Evolutionary conservation across 2,888 invertebrate species (phyloP), one percentile per base, ranked within the genome.

Genomic region (Eueremaeus valkanovi): DNA sequence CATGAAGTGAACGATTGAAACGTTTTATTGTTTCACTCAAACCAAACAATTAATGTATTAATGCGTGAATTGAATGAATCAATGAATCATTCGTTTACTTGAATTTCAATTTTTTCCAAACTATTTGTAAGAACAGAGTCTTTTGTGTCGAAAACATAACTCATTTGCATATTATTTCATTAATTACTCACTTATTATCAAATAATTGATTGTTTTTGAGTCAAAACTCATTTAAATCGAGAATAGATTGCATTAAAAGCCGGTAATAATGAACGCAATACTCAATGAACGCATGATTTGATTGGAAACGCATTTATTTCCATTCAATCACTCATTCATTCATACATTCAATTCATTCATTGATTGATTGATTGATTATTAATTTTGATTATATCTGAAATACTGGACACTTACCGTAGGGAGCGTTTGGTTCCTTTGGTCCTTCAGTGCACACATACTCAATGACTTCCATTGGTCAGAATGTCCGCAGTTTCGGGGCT

Each of bases 401-500:
- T 45, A 74, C 18, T 29, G n/a, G 36, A 36, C 36, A 40, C 78
- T 72, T 42, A 77, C 85, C 76, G 83, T 88, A 88, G 85, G 85
- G 86, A 86, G 88, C 86, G 88, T 88, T 88, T 88, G 89, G 90
- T 90, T 90, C 90, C 87, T 87, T 88, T 89, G 89, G 90, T 88
- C 82, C n/a, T 81, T 81, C 81, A 80, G 81, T 86, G 86, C 86
- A 87, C 86, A 86, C 86, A 87, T 81, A 89, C 89, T 89, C 89
- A 90, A 92, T 93, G 92, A 91, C 91, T 91, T 90, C 89, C 90
- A 90, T 90, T 89, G 90, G 90, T 91, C 92, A 93, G 92, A 89
- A 93, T 93, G 93, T 92, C 92, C 91, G 91, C 92, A 90, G 89
- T 91, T 90, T 90, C 92, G 87, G 92, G 92, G 90, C 89, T 88